Percentiles rank a stretch among this genome's conserved stretches.
These are phyloP conservation scores for Calcarius lapponicus DNA, from an alignment of 2,797 vertebrate species.

Conservation along the genomic window DNA sequence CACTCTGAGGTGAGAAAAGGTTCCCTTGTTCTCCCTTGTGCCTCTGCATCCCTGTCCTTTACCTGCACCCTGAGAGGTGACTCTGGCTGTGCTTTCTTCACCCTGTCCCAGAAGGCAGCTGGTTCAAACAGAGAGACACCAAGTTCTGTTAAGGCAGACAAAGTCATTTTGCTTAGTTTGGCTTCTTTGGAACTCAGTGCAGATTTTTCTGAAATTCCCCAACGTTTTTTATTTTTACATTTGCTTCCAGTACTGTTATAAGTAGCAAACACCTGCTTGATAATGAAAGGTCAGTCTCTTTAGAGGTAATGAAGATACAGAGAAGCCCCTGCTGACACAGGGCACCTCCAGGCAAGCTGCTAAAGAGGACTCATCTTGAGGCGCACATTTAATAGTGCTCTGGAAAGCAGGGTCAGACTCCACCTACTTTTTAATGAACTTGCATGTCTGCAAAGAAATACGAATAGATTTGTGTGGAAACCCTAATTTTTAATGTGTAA, in stretches of 20 bases:
- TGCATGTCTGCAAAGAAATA: neutral
- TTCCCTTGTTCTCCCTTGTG: neutral
- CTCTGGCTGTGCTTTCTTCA: neutral
- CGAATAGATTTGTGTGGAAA: neutral
- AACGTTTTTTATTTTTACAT: neutral
- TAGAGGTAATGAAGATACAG: neutral
- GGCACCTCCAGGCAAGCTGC: neutral
- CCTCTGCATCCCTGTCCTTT: neutral
- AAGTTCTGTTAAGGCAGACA: neutral
- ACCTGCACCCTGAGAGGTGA: accelerated
- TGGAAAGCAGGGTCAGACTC: neutral
- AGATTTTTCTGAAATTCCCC: neutral
- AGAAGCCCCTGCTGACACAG: neutral
- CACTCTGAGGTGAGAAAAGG: neutral
- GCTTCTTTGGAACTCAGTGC: neutral
- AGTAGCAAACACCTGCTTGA: neutral
- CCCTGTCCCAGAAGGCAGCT: neutral
- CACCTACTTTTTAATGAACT: neutral
- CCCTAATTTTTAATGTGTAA: neutral
- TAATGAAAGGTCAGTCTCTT: neutral
- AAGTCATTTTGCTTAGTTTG: neutral
- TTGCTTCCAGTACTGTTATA: neutral
- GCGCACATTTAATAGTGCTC: neutral
- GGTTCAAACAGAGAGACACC: neutral
- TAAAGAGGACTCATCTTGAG: neutral